Evolutionary conservation across 2,113 vertebrate species (phyloP), one percentile per base, ranked within the genome.

Genomic region (Carassius carassius): DNA sequence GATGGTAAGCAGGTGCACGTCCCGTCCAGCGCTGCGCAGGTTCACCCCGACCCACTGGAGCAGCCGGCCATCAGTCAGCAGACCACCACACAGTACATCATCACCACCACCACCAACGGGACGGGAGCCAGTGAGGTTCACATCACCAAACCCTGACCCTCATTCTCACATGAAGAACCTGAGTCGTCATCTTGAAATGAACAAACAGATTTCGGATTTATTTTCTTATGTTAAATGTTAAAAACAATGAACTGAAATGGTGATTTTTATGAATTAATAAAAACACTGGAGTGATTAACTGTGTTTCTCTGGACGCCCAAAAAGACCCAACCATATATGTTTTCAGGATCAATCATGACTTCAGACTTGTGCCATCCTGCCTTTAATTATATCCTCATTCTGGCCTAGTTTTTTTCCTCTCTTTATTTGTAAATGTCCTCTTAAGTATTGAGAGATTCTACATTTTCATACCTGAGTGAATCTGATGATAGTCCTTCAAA

Each of bases 21-120:
- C 73, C 90, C 95, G 62, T 94, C 96, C 89, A 90, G 90, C 1
- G 13, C 91, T 11, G 62, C 84, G 25, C 85, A 95, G 16, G 69
- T 92, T 29, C 95, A 95, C 80, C 41, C 90, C 0, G 97, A 98
- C 49, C 85, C 94, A 14, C 87, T 97, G 92, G 97, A 97, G 63
- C 92, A 96, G 1, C 95, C 94, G 35, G 54, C 93, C 0, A 62
- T 89, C 87, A 90, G 87, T 89, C 96, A 96, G 80, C 95, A 95
- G 82, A 93, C 94, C 81, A 93, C 97, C 49, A 96, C 97, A 0
- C 98, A 99, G 91, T 99, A 97, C 92, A 98, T 99, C 88, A 99
- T 99, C 89, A 98, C 97, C 0, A 96, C 97, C 0, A 97, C 96
- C 78, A 96, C 96, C 89, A 97, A 96, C 0, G 95, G 96, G 25